Evolutionary conservation across 2,797 vertebrate species (phyloP), one percentile per base, ranked within the genome.

Genomic region (Lycodopsis pacificus): DNA sequence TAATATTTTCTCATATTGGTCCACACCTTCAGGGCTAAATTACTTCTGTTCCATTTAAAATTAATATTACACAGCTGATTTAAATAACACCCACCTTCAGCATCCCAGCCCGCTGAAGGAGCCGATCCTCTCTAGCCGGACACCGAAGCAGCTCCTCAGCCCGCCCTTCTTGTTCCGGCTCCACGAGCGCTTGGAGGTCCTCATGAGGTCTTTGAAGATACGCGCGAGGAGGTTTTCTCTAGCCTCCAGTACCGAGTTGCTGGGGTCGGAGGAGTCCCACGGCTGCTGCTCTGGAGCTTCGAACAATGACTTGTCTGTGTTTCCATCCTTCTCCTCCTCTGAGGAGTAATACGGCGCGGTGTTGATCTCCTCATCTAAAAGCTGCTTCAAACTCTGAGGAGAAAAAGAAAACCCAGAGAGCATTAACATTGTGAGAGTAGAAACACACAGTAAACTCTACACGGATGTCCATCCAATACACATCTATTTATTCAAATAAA

Each of bases 21-120:
- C 15, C 1, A 13, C 7, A 51, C 36, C 3, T 58, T 2, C 6
- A 40, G 32, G 9, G 38, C 42, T 70, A 34, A 38, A 38, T 2
- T 27, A 22, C 44, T 20, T 17, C 17, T 42, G 17, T 17, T 25
- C 57, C 30, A 22, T 19, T 1, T 51, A n/a, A 32, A 22, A 14
- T 32, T 1, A 48, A 65, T 30, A 9, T 25, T 2, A 22, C 2
- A 11, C 22, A 8, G 49, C 22, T 77, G 49, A 51, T n/a, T 51
- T 51, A 14, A 49, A 51, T 51, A 51, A 2, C 4, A 81, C 86
- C 78, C 87, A 80, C 85, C 79, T 89, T 93, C 84, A 96, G 87
- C 95, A 96, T 25, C 95, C 95, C 74, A 96, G 89, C 11, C 95
- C 95, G 66, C 95, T 96, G 74, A 95, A 95, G 12, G 95, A 96